Conservation (phyloP, 1,140 invertebrate species). For the Drosophila biarmipes region DNA sequence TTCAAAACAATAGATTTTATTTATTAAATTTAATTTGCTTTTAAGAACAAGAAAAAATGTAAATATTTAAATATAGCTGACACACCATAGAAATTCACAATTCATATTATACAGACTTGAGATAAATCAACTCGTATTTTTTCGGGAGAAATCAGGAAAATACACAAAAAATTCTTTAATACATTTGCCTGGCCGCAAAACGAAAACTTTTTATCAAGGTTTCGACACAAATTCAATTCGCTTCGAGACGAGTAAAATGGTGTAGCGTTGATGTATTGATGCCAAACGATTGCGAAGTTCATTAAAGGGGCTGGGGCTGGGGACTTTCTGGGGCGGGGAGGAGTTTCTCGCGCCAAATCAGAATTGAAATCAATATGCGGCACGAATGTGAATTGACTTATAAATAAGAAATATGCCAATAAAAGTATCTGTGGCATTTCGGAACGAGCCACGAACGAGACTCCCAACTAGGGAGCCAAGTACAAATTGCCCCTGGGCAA, state of each 20-base stretch:
- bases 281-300: conserved; percentile 52
- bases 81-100: not conserved
- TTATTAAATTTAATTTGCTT: not conserved
- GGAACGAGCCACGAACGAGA: conserved; percentile 5
- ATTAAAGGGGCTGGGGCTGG: conserved; percentile 7
- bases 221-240: conserved; percentile 59
- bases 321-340: conserved; percentile 1
- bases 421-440: conserved; percentile 59
- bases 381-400: conserved; percentile 74
- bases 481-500: conserved; percentile 26
- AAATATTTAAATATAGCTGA: conserved; percentile 1
- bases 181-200: conserved; percentile 33
- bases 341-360: conserved; percentile 47
- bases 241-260: conserved; percentile 26
- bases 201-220: conserved; percentile 60
- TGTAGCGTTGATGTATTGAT: conserved; percentile 71
- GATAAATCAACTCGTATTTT: conserved; percentile 41
- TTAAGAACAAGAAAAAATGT: not conserved
- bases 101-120: conserved; percentile 18
- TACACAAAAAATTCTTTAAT: conserved; percentile 12
- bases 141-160: conserved; percentile 22
- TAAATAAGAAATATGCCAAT: conserved; percentile 70
- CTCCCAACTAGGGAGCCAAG: conserved; percentile 36
- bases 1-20: not conserved
- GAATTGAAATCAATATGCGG: conserved; percentile 61